phyloP scores from a whole-genome alignment of 2,888 invertebrate genomes.

The Lordiphosa fenestrarum region DNA sequence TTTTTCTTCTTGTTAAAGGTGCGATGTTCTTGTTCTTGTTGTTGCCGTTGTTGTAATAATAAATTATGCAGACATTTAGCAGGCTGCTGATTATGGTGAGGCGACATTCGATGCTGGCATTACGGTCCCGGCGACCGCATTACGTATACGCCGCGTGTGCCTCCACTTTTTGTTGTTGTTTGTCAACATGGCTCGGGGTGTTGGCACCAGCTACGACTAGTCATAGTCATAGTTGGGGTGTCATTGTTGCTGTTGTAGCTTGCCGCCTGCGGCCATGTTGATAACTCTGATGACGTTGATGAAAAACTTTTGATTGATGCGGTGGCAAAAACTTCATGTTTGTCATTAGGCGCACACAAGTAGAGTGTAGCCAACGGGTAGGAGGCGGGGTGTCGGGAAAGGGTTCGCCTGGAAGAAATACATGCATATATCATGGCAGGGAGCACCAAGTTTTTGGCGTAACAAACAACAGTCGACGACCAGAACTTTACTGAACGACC shows the following conservation, averaged over 20 bases:
- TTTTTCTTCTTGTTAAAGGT: conserved; percentile 47
- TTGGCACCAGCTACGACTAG: conserved; percentile 22
- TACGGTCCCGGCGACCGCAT: conserved; percentile 36
- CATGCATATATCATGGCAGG: conserved; percentile 18
- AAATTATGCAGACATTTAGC: conserved; percentile 69
- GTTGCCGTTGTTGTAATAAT: conserved; percentile 44
- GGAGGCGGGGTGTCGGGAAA: background rate
- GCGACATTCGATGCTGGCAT: conserved; percentile 20
- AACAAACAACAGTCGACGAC: conserved; percentile 55
- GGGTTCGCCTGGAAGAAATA: conserved; percentile 18
- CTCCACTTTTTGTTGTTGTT: conserved; percentile 36
- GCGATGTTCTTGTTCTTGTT: conserved; percentile 3
- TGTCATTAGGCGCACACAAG: conserved; percentile 65
- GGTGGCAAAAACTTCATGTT: conserved; percentile 72
- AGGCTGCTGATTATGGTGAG: conserved; percentile 7
- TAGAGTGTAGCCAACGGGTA: background rate
- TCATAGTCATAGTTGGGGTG: conserved; percentile 4
- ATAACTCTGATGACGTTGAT: conserved; percentile 77
- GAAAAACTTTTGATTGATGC: conserved; percentile 76
- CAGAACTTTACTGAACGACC: conserved; percentile 39
- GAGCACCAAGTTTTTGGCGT: conserved; percentile 46
- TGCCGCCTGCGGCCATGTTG: conserved; percentile 62
- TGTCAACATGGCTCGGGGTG: conserved; percentile 42
- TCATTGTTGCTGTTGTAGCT: conserved; percentile 40
- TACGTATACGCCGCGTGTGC: conserved; percentile 53